Percentiles rank a stretch among this genome's conserved stretches.
These are phyloP conservation scores for Heliconius ethilla DNA, from an alignment of 2,888 invertebrate species.

Conservation along the genomic window DNA sequence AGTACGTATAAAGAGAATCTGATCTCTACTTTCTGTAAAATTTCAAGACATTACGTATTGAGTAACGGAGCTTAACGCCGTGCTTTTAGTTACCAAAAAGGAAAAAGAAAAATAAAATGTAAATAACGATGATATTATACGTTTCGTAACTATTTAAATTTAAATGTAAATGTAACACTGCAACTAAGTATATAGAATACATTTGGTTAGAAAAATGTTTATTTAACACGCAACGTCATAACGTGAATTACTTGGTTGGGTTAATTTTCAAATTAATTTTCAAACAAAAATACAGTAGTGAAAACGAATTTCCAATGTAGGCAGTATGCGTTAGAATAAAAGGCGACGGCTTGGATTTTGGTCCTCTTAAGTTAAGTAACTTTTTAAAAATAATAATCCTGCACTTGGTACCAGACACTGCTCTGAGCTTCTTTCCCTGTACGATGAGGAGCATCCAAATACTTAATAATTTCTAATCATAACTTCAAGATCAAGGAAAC, in stretches of 20 bases:
- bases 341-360: no score
- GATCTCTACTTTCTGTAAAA: neutral
- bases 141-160: neutral
- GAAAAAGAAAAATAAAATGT: neutral
- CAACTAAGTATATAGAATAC: slow-evolving; percentile 9
- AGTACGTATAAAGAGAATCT: no score
- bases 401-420: no score
- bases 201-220: slow-evolving; percentile 21
- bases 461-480: no score
- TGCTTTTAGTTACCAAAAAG: neutral
- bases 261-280: neutral
- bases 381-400: no score
- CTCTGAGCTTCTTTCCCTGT: no score
- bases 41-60: neutral
- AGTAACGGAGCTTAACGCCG: neutral
- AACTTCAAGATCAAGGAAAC: no score
- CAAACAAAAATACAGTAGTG: no score
- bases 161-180: slow-evolving; percentile 12
- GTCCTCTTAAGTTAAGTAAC: no score
- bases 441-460: no score
- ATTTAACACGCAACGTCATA: slow-evolving; percentile 9
- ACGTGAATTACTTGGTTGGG: neutral
- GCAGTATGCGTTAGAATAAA: no score
- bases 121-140: neutral
- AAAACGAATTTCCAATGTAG: no score